Base-by-base conservation (phyloP, 2,113 vertebrate species). In the Vulpes vulpes region DNA sequence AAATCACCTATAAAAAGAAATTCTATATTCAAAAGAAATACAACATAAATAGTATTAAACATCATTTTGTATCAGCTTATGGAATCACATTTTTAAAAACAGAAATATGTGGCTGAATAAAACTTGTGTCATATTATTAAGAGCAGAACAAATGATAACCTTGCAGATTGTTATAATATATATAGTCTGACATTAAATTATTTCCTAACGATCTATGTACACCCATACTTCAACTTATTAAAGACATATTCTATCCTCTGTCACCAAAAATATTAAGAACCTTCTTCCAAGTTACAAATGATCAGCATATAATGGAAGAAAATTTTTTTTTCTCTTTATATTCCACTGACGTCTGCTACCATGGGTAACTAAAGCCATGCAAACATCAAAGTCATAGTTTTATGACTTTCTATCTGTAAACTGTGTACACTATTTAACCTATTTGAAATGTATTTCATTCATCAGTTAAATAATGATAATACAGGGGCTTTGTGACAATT, bases 41-140 rank as follows among this genome's bases (percentile, higher is more conserved):
- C 3, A 74, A 12, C 12, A 84, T 59, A 73, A 14, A 57, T 3
- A 84, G 16, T 69, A 59, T 69, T 89, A 57, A 74, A 69, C 19
- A 23, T 81, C 79, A 16, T 65, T 73, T 62, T 81, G n/a, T 25
- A 53, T 76, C 35, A 53, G 0, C 38, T 94, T 91, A 71, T 82
- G n/a, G 57, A 86, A 92, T 51, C 62, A 5, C 20, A 83, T 80
- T 78, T 80, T 32, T 4, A 55, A 93, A 96, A 76, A 35, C 17
- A 91, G 38, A 78, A 95, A 35, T 69, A 88, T 49, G 64, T 94
- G 7, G 10, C 27, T 90, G 17, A 92, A 64, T 84, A 90, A 89
- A 78, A 55, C 35, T 55, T 79, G 35, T 32, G 8, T 49, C 74
- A 38, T 43, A 67, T 64, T 78, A 86, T 67, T 35, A 89, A 91